Base-by-base conservation (phyloP, 37 sponge, comb jelly and placozoan genomes). In the Tethya wilhelma region DNA sequence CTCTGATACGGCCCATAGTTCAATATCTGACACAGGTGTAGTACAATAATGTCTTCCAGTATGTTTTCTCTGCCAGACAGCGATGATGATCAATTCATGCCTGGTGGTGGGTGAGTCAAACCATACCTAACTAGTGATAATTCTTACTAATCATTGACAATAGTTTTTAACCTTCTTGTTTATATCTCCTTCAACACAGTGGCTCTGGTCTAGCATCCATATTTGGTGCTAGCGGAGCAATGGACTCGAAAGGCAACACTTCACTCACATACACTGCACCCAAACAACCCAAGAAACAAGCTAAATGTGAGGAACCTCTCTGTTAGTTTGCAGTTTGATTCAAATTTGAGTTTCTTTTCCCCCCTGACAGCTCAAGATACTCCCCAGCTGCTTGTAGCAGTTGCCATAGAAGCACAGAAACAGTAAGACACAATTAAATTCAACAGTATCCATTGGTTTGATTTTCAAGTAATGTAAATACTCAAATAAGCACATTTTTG, bases 201-300 rank as follows among this genome's bases (percentile, higher is more conserved):
- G 73, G 87, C 29, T 79, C 88, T 36, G 77, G 71, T 0, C 67
- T 96, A 37, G 90, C 94, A 14, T 90, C 91, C 33, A 68, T 96
- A 25, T 96, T 96, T 57, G 91, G 88, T 22, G 59, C 80, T 19
- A 84, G 71, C 32, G 58, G 42, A 2, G 83, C 93, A 33, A 71
- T 68, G 75, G 69, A 74, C 55, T n/a, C 70, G 0, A n/a, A n/a
- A n/a, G 82, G 67, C 42, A 84, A 83, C 36, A 25, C 86, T 14
- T 89, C 93, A 0, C 67, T 96, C n/a, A 83, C 87, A 9, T 96
- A 96, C 73, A 85, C 87, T 29, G 91, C 96, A 14, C 96, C 96
- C 26, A 96, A 93, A 53, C 96, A 96, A 49, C 96, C 96, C 28
- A 96, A 96, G 80, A 90, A 93, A 43, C 77, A 83, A 40, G 40